Evolutionary conservation across 1,140 invertebrate species (phyloP), one percentile per base, ranked within the genome.

Genomic region (Armadillidium nasatum): DNA sequence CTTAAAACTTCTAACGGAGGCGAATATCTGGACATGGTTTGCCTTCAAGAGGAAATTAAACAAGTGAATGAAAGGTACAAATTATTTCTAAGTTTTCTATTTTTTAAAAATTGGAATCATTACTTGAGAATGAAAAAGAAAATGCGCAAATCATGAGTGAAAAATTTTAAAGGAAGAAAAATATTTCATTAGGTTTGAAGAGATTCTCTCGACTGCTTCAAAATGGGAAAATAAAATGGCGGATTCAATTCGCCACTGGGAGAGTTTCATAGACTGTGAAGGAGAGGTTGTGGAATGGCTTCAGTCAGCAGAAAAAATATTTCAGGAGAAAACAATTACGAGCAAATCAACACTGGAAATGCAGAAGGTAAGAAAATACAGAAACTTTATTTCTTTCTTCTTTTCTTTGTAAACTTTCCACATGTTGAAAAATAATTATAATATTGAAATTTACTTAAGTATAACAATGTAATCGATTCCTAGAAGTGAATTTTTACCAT

Each of bases 271-370:
- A 33, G 91, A 92, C 79, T 91, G 90, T 82, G 90, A 93, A 82
- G 86, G 90, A 45, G 87, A 90, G 6, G 90, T 96, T 0, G 90
- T 90, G 23, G 93, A 94, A 74, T 97, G 94, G 94, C 85, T 96
- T 0, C 89, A 91, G 0, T 89, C 90, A 67, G 94, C 94, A 0
- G 92, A 96, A 79, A 89, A 90, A 11, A 85, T 96, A 44, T 88
- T 96, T 4, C 88, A 89, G 44, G 94, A 97, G 82, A 91, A 90
- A 82, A 89, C 91, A 68, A 91, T 92, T 44, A 92, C 94, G 82
- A 90, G 89, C 44, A 90, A 92, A 82, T 91, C 91, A 78, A 90
- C 90, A 0, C 90, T 95, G 10, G 92, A 94, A 79, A 85, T 84
- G 83, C 87, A 88, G 78, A 87, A 88, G 82, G 85, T 87, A 46